These are phyloP conservation scores for Xanthorhoe designata DNA, from an alignment of 2,888 invertebrate genomes.

Conservation along the genomic window DNA sequence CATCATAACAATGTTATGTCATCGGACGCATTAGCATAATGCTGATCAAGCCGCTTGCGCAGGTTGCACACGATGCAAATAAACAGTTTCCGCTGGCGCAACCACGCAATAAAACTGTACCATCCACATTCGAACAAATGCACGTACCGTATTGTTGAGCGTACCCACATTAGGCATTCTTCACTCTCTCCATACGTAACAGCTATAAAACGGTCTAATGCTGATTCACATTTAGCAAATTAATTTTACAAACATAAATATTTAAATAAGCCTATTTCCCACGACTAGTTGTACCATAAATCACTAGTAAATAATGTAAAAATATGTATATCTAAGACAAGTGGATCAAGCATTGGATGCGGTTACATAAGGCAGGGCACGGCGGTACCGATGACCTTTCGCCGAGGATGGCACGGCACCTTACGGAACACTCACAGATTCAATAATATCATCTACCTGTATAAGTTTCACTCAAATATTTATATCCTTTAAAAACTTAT, in stretches of 20 bases:
- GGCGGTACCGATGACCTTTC: constrained; percentile 70
- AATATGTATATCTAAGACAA: constrained; percentile 38
- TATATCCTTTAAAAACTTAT: not conserved
- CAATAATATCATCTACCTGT: not conserved
- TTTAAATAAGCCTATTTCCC: not conserved
- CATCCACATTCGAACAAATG: constrained; percentile 11
- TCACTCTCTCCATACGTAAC: not conserved
- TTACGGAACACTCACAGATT: constrained; percentile 51
- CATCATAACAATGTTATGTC: constrained; percentile 58
- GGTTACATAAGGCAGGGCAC: constrained; percentile 57
- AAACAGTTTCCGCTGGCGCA: constrained; percentile 55
- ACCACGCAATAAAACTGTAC: constrained; percentile 32
- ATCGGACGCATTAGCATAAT: constrained; percentile 47
- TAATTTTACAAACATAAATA: constrained; percentile 8
- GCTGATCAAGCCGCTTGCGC: constrained; percentile 39
- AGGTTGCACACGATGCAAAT: constrained; percentile 48
- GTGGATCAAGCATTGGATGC: constrained; percentile 48
- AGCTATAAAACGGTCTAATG: not conserved
- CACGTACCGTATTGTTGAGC: constrained; percentile 2
- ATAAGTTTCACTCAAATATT: constrained; percentile 10
- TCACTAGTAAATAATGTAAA: constrained; percentile 32
- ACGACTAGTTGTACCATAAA: constrained; percentile 19
- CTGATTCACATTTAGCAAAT: constrained; percentile 17
- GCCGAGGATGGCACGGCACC: constrained; percentile 69
- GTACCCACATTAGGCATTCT: constrained; percentile 3